A percentile compares a stretch with the other conserved stretches of the same genome.
phyloP scores from a whole-genome alignment of 1,140 invertebrate genomes.

The Bombus cullumanus region DNA sequence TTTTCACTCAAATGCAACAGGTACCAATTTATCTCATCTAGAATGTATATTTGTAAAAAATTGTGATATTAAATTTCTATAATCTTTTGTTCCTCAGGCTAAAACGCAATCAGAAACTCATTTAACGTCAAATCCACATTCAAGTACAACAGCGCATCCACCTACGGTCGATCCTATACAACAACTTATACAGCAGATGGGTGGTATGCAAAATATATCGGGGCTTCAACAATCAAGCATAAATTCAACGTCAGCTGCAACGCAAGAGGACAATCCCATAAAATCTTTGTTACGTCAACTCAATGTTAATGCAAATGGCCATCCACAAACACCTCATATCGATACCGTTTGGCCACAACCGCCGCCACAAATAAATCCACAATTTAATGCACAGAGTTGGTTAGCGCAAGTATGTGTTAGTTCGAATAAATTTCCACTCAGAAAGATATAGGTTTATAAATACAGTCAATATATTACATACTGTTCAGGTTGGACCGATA shows the following conservation, averaged over 20 bases:
- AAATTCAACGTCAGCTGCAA: conserved; percentile 48
- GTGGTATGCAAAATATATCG: conserved; percentile 80
- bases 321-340: conserved; percentile 72
- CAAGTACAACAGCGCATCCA: conserved; percentile 59
- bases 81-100: conserved; percentile 62
- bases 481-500: conserved; percentile 74
- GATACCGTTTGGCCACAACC: conserved; percentile 79
- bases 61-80: neutral
- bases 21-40: conserved; percentile 59
- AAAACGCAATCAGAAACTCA: conserved; percentile 80
- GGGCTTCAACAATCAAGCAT: conserved; percentile 76
- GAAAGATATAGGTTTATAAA: neutral
- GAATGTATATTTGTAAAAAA: neutral
- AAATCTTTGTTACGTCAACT: conserved; percentile 83
- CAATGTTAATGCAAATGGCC: conserved; percentile 75
- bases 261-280: conserved; percentile 82
- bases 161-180: conserved; percentile 82
- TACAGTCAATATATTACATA: conserved; percentile 16
- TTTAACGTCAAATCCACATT: conserved; percentile 73
- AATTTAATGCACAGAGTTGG: conserved; percentile 79
- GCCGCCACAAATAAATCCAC: conserved; percentile 75
- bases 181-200: conserved; percentile 83
- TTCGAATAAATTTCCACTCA: neutral
- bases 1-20: conserved; percentile 85
- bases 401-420: conserved; percentile 72